phyloP scores from a whole-genome alignment of 1,140 invertebrate species.

The Dinoponera quadriceps region DNA sequence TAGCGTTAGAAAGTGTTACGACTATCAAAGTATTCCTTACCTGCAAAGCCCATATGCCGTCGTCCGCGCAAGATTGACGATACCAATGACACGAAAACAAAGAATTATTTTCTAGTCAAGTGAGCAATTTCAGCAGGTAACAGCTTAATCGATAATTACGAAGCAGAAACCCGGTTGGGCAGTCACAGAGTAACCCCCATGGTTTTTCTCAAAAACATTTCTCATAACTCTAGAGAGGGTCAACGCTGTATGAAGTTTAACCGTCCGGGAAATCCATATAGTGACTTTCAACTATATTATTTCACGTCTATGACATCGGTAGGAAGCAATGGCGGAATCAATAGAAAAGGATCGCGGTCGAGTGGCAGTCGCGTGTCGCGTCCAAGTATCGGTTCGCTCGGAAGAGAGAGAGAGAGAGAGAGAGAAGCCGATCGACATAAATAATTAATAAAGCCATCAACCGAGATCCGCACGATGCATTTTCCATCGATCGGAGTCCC shows the following conservation, averaged over 20 bases:
- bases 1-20: conserved; percentile 44
- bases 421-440: conserved; percentile 58
- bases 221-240: not conserved
- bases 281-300: not conserved
- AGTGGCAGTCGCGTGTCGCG: conserved; percentile 46
- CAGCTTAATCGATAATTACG: not conserved
- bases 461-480: conserved; percentile 33
- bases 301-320: conserved; percentile 11
- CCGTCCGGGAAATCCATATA: conserved; percentile 10
- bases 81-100: conserved; percentile 2
- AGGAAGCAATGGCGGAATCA: not conserved
- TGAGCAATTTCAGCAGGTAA: not conserved
- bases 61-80: not conserved
- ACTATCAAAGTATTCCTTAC: conserved; percentile 37
- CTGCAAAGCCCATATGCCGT: conserved; percentile 21
- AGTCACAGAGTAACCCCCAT: not conserved
- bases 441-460: conserved; percentile 72
- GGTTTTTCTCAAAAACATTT: not conserved
- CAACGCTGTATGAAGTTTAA: not conserved
- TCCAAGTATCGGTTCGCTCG: conserved; percentile 17
- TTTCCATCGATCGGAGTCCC: conserved; percentile 27
- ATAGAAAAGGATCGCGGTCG: conserved; percentile 23
- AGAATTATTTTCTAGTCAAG: not conserved
- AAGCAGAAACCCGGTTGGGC: not conserved
- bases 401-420: conserved; percentile 36